Evolutionary conservation across 2,113 vertebrate species (phyloP).

Genomic region (Psittacula cyanocephala): DNA sequence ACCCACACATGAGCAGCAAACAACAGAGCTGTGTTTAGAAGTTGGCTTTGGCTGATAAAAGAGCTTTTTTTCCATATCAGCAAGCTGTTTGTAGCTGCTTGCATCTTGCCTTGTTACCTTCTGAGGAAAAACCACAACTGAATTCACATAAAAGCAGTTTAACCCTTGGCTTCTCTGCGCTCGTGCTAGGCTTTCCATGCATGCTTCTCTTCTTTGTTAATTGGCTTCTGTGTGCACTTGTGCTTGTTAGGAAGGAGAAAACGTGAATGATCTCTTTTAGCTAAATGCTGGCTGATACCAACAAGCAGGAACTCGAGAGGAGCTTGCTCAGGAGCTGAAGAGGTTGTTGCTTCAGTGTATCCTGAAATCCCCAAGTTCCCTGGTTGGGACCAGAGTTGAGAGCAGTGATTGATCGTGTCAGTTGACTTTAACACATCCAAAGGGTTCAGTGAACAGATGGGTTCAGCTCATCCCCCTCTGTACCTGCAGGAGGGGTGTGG

Average conservation of each 20-base stretch:
- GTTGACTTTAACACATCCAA: neutral
- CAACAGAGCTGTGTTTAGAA: constrained; percentile 59
- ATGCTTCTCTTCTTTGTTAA: neutral
- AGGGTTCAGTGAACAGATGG: neutral
- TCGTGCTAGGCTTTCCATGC: neutral
- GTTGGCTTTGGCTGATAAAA: constrained; percentile 52
- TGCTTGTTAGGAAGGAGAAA: neutral
- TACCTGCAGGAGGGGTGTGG: neutral
- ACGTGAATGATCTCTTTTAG: neutral
- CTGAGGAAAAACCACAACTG: neutral
- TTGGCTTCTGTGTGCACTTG: neutral
- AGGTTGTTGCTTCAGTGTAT: neutral
- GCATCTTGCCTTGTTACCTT: constrained; percentile 28
- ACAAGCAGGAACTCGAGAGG: neutral
- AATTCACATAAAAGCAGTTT: constrained; percentile 16
- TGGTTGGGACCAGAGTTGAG: neutral
- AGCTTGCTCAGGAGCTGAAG: neutral
- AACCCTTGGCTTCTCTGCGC: constrained; percentile 21
- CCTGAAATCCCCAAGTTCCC: constrained; percentile 4
- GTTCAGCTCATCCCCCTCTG: neutral
- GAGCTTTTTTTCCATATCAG: neutral
- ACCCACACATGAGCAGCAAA: constrained; percentile 48
- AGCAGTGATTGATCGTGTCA: constrained; percentile 21
- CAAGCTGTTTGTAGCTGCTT: constrained; percentile 49
- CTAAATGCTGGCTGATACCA: neutral